Evolutionary conservation across 2,797 vertebrate genomes (phyloP).

Genomic region (Mergus octosetaceus): DNA sequence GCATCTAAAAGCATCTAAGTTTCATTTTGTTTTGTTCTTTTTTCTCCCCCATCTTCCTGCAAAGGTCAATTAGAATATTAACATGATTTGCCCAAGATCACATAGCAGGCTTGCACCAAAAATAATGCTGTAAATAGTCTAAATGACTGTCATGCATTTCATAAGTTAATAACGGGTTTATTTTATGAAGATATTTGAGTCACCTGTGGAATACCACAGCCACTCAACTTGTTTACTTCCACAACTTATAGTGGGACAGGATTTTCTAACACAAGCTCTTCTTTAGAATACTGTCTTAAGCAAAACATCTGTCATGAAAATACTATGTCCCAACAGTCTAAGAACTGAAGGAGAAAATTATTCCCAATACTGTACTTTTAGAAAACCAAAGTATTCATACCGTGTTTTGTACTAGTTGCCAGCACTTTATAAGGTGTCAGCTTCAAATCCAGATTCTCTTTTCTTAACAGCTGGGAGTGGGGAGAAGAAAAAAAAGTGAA

Average conservation of each 20-base stretch:
- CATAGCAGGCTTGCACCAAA: neutral
- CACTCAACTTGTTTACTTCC: neutral
- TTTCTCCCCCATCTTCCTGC: neutral
- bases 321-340: neutral
- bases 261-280: neutral
- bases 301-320: neutral
- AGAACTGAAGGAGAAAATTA: neutral
- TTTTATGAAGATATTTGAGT: neutral
- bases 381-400: constrained; percentile 69
- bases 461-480: constrained; percentile 86
- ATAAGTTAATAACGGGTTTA: neutral
- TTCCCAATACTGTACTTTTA: neutral
- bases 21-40: neutral
- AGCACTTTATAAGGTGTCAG: constrained; percentile 97
- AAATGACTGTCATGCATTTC: neutral
- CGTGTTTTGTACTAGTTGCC: constrained; percentile 97
- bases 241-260: neutral
- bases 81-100: neutral
- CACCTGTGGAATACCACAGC: neutral
- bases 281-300: neutral
- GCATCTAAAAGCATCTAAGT: neutral
- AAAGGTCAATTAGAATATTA: neutral
- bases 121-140: neutral
- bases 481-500: neutral
- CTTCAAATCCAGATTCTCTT: constrained; percentile 97